Conservation (phyloP, 1,140 invertebrate species). For the Brachionus asplanchnoidis region DNA sequence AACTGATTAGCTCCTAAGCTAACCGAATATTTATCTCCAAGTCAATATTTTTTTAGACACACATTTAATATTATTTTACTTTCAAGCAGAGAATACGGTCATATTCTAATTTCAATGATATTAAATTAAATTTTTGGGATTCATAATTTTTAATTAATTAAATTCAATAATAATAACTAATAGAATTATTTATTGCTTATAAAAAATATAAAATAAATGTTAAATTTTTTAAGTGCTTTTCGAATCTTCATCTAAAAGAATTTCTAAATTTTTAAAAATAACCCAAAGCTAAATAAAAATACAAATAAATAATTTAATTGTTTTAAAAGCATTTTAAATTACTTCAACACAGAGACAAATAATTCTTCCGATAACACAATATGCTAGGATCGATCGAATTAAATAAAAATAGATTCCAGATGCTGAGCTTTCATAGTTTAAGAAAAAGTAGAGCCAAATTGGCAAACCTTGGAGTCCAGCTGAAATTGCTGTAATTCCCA, state of each 20-base stretch:
- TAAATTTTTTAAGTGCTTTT: background rate
- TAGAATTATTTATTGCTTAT: background rate
- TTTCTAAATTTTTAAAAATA: background rate
- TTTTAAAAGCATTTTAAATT: background rate
- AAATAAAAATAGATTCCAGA: background rate
- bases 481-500: conserved; percentile 2
- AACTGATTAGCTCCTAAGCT: too few species aligned
- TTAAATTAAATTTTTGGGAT: too few species aligned
- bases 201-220: background rate
- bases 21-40: too few species aligned
- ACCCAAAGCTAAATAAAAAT: background rate
- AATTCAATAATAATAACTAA: too few species aligned
- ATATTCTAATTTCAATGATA: too few species aligned
- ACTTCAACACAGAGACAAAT: conserved; percentile 20
- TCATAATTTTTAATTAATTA: too few species aligned
- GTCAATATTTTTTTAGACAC: too few species aligned
- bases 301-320: background rate
- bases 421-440: background rate
- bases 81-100: too few species aligned
- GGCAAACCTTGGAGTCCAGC: conserved; percentile 38
- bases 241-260: background rate
- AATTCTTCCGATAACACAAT: conserved; percentile 19
- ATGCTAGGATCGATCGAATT: background rate
- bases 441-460: conserved; percentile 10
- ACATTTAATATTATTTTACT: too few species aligned